Percentiles rank a stretch among this genome's conserved stretches.
Evolutionary conservation across 64 coral and sea anemone species (phyloP).

Genomic region (Montipora efflorescens): DNA sequence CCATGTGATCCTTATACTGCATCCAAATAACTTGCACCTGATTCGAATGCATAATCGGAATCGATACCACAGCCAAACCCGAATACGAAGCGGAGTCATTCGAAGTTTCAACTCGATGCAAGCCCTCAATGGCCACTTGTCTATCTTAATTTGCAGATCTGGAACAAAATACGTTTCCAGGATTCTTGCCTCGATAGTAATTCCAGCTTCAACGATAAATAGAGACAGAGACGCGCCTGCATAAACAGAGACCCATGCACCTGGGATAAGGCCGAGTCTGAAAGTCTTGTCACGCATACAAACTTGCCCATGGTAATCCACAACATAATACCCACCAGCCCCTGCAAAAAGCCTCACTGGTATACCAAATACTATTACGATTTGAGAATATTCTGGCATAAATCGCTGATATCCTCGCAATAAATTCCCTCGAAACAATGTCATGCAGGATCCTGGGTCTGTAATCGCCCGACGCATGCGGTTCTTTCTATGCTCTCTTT

Average conservation of each 20-base stretch:
- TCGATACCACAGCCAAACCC: conserved; percentile 97
- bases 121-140: conserved; percentile 89
- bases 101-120: conserved; percentile 91
- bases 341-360: conserved; percentile 85
- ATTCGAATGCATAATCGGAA: conserved; percentile 88
- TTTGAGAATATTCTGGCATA: conserved; percentile 74
- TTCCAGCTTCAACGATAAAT: conserved; percentile 85
- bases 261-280: conserved; percentile 85
- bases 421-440: conserved; percentile 67
- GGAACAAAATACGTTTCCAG: conserved; percentile 93
- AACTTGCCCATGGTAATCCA: conserved; percentile 85
- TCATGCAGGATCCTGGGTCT: conserved; percentile 72
- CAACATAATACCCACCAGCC: conserved; percentile 87
- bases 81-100: conserved; percentile 90
- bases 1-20: conserved; percentile 88
- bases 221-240: conserved; percentile 75
- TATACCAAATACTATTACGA: conserved; percentile 85
- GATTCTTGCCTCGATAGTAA: conserved; percentile 91
- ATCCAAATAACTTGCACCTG: conserved; percentile 67
- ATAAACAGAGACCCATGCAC: conserved; percentile 91
- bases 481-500: conserved; percentile 55
- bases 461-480: conserved; percentile 28
- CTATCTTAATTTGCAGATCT: conserved; percentile 84
- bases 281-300: conserved; percentile 87
- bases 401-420: conserved; percentile 77